These are phyloP conservation scores for Thinocorus orbignyianus DNA, from an alignment of 2,113 vertebrate genomes.

Conservation along the genomic window DNA sequence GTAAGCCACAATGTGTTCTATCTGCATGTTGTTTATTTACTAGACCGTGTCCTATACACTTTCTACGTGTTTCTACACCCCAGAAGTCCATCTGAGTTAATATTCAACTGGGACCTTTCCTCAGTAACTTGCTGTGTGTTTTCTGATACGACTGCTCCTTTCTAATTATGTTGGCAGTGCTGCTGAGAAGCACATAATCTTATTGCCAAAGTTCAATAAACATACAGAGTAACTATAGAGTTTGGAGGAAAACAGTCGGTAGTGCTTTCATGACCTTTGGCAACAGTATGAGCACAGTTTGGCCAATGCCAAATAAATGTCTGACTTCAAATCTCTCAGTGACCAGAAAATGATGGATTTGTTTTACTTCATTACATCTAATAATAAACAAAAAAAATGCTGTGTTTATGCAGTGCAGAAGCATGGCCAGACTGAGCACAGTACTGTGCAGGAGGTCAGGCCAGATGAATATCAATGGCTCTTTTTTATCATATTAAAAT, in stretches of 20 bases:
- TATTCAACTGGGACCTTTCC: constrained; percentile 42
- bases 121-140: constrained; percentile 16
- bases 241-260: not conserved
- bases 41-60: not conserved
- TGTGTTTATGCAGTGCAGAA: not conserved
- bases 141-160: constrained; percentile 36
- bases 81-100: constrained; percentile 52
- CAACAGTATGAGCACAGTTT: not conserved
- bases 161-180: constrained; percentile 27
- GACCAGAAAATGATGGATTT: constrained; percentile 29
- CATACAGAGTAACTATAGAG: constrained; percentile 47
- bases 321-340: constrained; percentile 18
- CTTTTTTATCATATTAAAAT: not conserved
- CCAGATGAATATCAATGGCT: not conserved
- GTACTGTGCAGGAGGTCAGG: not conserved
- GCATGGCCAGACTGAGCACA: not conserved
- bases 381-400: constrained; percentile 27
- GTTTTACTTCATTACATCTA: constrained; percentile 20
- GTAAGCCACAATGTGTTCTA: not conserved
- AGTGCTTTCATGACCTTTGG: constrained; percentile 35
- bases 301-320: constrained; percentile 28
- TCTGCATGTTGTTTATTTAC: constrained; percentile 30
- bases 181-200: constrained; percentile 24
- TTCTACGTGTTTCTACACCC: constrained; percentile 12
- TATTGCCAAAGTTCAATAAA: constrained; percentile 42